phyloP scores from a whole-genome alignment of 2,113 vertebrate species.

The Pangasianodon hypophthalmus region DNA sequence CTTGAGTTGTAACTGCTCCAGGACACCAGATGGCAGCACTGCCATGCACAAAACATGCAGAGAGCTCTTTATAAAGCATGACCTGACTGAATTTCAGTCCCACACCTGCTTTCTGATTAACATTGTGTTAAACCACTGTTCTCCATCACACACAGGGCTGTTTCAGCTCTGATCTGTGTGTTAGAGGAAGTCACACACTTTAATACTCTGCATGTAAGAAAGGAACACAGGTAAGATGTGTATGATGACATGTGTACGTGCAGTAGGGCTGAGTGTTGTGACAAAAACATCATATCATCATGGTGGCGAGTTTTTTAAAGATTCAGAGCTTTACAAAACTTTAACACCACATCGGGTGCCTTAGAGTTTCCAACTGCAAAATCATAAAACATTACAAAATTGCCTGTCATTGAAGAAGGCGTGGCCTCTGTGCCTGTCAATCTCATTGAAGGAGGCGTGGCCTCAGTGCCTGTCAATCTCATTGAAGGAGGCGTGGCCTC shows the following conservation, averaged over 20 bases:
- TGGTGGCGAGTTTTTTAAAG: not conserved
- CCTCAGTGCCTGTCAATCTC: not conserved
- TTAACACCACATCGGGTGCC: not conserved
- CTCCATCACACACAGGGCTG: not conserved
- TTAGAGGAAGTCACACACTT: not conserved
- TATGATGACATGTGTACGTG: not conserved
- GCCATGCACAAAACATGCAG: not conserved
- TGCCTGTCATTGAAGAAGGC: not conserved
- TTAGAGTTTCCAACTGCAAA: not conserved
- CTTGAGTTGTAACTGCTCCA: not conserved
- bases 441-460: not conserved
- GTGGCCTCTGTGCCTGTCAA: not conserved
- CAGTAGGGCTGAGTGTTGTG: too few relatives aligned
- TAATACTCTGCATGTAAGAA: not conserved
- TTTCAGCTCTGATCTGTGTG: not conserved
- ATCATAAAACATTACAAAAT: not conserved
- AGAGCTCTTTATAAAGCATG: not conserved
- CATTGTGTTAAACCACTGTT: not conserved
- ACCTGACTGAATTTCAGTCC: not conserved
- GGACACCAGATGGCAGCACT: constrained; percentile 31
- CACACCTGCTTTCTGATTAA: not conserved
- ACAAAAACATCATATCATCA: not conserved
- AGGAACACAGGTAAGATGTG: not conserved
- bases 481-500: not conserved
- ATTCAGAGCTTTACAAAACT: not conserved